Evolutionary conservation across 30 jellyfish, hydroid and myxozoan genomes (phyloP).

Genomic region (Turritopsis dohrnii): DNA sequence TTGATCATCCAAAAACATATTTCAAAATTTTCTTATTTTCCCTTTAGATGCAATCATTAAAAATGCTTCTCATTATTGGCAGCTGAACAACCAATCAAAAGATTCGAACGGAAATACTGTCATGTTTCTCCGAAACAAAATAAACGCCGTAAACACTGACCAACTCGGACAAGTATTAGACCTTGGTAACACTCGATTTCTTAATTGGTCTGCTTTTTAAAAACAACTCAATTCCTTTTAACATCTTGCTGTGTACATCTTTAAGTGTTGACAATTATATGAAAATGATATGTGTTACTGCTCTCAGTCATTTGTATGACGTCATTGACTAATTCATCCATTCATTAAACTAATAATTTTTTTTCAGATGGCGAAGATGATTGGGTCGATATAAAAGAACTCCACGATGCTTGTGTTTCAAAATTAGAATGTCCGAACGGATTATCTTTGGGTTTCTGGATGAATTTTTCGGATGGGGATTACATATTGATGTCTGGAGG

Average conservation of each 20-base stretch:
- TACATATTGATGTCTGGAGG: constrained; percentile 69
- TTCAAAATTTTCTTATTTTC: not conserved
- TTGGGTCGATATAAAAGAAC: constrained; percentile 54
- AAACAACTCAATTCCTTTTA: no score
- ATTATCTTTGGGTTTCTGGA: constrained; percentile 72
- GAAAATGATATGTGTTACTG: no score
- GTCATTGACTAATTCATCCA: not conserved
- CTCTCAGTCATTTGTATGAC: not conserved
- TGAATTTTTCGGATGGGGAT: constrained; percentile 52
- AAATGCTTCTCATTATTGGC: constrained; percentile 69
- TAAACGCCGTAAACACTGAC: constrained; percentile 18
- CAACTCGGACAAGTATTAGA: constrained; percentile 58
- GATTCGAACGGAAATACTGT: constrained; percentile 29
- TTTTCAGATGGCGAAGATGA: constrained; percentile 55
- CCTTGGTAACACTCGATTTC: no score
- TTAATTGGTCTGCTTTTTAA: no score
- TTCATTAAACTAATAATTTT: not conserved
- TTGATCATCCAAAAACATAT: not conserved
- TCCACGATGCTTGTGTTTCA: constrained; percentile 48
- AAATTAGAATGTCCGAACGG: constrained; percentile 48
- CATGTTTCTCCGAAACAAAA: constrained; percentile 23
- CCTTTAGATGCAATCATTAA: constrained; percentile 41
- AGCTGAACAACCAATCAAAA: constrained; percentile 2
- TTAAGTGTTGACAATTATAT: no score
- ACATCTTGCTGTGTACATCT: no score